Percentiles rank a stretch among this genome's conserved stretches.
These are phyloP conservation scores for Centropyge bicolor DNA, from an alignment of 2,797 vertebrate genomes.

Conservation along the genomic window DNA sequence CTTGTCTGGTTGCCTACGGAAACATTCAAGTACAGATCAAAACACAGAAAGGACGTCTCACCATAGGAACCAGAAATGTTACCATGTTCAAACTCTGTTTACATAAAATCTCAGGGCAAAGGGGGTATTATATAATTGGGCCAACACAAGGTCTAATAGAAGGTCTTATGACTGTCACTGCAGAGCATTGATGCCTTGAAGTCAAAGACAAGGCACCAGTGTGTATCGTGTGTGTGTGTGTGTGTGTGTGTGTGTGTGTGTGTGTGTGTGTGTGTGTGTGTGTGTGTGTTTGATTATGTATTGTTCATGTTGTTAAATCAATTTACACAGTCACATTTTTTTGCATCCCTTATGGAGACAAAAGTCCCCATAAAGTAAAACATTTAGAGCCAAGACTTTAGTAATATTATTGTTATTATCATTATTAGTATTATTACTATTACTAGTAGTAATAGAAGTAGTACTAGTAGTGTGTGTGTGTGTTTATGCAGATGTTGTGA, in stretches of 20 bases:
- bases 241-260: slow-evolving; percentile 16
- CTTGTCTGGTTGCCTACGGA: slow-evolving; percentile 93
- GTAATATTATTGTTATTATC: no score
- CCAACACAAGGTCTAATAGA: not conserved
- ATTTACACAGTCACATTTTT: no score
- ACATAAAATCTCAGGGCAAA: slow-evolving; percentile 25
- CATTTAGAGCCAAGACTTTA: no score
- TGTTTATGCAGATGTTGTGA: slow-evolving; percentile 18
- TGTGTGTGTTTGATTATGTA: no score
- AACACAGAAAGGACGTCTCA: slow-evolving; percentile 21
- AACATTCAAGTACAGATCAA: slow-evolving; percentile 54
- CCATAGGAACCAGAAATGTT: not conserved
- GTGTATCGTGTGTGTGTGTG: slow-evolving; percentile 18
- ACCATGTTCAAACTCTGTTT: not conserved
- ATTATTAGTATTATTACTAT: no score
- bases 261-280: not conserved
- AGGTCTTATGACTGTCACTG: slow-evolving; percentile 58
- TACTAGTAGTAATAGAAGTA: no score
- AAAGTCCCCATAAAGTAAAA: no score
- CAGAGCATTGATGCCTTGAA: slow-evolving; percentile 7
- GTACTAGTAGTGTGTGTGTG: not conserved
- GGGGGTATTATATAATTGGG: slow-evolving; percentile 12
- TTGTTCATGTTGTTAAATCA: no score
- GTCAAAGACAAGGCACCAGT: slow-evolving; percentile 13
- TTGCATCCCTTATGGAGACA: no score